Conservation (phyloP, 1,140 invertebrate genomes). For the Polyergus mexicanus region DNA sequence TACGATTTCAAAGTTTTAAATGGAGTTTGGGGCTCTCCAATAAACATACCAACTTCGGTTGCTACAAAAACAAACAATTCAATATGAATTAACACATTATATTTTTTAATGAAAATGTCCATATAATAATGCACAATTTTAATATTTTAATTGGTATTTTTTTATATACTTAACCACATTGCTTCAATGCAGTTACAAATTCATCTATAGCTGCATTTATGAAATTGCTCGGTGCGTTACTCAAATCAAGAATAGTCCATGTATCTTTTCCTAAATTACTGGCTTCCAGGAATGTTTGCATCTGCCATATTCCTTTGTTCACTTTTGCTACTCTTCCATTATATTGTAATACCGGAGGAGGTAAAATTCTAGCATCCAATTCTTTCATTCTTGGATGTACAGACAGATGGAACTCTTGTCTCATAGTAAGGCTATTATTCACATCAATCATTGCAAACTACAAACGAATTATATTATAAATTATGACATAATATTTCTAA, state of each 20-base stretch:
- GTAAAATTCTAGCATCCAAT: slow-evolving; percentile 87
- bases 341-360: slow-evolving; percentile 85
- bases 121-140: background rate
- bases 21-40: slow-evolving; percentile 70
- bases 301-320: slow-evolving; percentile 85
- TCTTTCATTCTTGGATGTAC: slow-evolving; percentile 87
- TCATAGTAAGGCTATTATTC: slow-evolving; percentile 85
- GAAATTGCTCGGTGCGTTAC: background rate
- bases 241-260: slow-evolving; percentile 86
- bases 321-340: slow-evolving; percentile 70
- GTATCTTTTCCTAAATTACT: slow-evolving; percentile 56
- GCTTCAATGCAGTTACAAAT: background rate
- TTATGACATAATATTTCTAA: slow-evolving; percentile 7
- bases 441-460: slow-evolving; percentile 82
- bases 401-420: slow-evolving; percentile 88
- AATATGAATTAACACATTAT: background rate
- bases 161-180: slow-evolving; percentile 26
- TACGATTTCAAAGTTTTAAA: slow-evolving; percentile 41
- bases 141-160: background rate
- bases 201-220: background rate
- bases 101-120: background rate
- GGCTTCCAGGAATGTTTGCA: slow-evolving; percentile 78
- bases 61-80: slow-evolving; percentile 15
- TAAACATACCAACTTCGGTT: slow-evolving; percentile 66
- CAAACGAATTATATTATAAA: slow-evolving; percentile 44